Evolutionary conservation across 2,113 vertebrate species (phyloP).

Genomic region (Bubo scandiacus): DNA sequence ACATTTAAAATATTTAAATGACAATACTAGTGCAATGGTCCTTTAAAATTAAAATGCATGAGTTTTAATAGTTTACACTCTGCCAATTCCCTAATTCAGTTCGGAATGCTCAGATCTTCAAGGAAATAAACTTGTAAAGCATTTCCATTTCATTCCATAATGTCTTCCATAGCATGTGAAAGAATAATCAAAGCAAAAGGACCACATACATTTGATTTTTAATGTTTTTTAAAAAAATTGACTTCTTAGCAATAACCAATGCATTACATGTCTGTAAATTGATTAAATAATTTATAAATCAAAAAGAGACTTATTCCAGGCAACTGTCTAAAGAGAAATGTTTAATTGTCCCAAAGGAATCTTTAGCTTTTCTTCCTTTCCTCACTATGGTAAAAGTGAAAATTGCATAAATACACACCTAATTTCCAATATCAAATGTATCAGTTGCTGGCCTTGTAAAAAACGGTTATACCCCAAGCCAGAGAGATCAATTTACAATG

Average conservation of each 20-base stretch:
- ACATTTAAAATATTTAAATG: background rate
- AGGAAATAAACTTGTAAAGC: background rate
- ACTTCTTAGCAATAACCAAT: background rate
- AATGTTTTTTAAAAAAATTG: background rate
- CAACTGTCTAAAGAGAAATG: background rate
- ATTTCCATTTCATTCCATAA: background rate
- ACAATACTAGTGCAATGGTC: background rate
- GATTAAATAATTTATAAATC: too few relatives aligned
- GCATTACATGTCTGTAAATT: background rate
- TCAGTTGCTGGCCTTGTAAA: background rate
- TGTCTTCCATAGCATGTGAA: background rate
- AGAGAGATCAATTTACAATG: background rate
- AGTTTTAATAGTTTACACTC: background rate
- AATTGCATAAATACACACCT: background rate
- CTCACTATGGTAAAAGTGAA: background rate
- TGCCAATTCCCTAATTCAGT: background rate
- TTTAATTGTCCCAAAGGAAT: background rate
- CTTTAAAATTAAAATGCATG: constrained; percentile 31
- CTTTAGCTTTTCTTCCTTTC: background rate
- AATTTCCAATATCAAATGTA: background rate
- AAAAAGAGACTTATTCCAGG: background rate
- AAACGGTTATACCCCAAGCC: accelerated
- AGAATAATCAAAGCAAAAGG: background rate
- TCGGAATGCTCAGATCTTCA: background rate
- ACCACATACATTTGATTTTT: background rate